Conservation (phyloP, 2,797 vertebrate genomes). For the Esox lucius region DNA sequence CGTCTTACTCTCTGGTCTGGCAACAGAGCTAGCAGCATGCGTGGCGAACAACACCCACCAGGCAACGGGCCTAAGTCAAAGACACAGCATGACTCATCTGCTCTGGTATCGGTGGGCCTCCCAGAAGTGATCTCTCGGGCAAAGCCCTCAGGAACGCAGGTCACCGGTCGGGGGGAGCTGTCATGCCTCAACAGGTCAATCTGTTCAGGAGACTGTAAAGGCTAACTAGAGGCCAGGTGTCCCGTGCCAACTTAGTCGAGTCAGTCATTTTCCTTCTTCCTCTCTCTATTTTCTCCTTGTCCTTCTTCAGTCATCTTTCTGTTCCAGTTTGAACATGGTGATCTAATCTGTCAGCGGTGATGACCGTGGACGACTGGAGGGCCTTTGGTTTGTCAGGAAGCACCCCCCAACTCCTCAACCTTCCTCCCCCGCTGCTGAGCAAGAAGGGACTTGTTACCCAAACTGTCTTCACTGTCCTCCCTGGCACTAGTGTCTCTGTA, state of each 20-base stretch:
- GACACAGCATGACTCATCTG: constrained; percentile 60
- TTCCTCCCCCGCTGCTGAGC: constrained; percentile 32
- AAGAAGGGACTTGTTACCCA: constrained; percentile 62
- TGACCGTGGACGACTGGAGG: constrained; percentile 54
- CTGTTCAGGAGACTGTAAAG: constrained; percentile 50
- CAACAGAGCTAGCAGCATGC: constrained; percentile 7
- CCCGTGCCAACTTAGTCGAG: constrained; percentile 37
- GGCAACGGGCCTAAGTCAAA: constrained; percentile 43
- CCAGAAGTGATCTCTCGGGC: constrained; percentile 47
- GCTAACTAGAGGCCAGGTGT: constrained; percentile 51
- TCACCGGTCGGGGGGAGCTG: constrained; percentile 49
- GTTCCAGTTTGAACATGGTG: constrained; percentile 27
- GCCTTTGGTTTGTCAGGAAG: constrained; percentile 54
- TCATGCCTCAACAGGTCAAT: constrained; percentile 69
- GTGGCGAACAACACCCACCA: constrained; percentile 26
- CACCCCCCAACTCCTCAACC: constrained; percentile 31
- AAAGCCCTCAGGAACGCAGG: constrained; percentile 50
- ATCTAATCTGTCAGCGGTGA: constrained; percentile 69
- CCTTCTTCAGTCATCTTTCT: constrained; percentile 1
- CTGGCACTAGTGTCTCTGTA: constrained; percentile 27
- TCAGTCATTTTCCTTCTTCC: constrained; percentile 10
- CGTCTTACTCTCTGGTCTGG: constrained; percentile 25
- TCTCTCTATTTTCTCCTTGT: constrained; percentile 25
- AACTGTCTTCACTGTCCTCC: constrained; percentile 33
- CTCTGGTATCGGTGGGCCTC: constrained; percentile 37